Evolutionary conservation across 1,140 invertebrate species (phyloP).

Genomic region (Temnothorax nylanderi): DNA sequence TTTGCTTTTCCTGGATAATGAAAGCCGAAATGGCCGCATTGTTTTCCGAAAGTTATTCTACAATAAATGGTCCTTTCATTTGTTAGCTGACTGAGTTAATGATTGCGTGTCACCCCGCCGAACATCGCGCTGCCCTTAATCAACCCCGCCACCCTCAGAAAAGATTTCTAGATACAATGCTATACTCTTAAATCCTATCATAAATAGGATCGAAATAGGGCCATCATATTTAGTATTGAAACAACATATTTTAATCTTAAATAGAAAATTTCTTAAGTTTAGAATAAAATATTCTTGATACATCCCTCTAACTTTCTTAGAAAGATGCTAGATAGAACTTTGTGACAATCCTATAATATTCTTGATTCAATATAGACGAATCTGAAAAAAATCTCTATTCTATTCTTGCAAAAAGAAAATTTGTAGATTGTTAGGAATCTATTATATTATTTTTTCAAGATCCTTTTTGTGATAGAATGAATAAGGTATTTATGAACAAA

Average conservation of each 20-base stretch:
- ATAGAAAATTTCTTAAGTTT: too few relatives aligned
- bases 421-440: neutral
- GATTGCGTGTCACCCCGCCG: too few relatives aligned
- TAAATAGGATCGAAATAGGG: neutral
- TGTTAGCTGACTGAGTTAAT: too few relatives aligned
- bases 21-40: too few relatives aligned
- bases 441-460: neutral
- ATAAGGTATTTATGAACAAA: neutral
- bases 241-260: too few relatives aligned
- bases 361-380: neutral
- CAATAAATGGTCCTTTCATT: too few relatives aligned
- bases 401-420: neutral
- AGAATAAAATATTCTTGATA: slow-evolving; percentile 5
- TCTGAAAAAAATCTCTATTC: neutral
- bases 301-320: neutral
- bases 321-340: neutral
- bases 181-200: slow-evolving; percentile 5
- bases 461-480: neutral
- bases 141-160: neutral
- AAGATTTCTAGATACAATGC: neutral
- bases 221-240: too few relatives aligned
- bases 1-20: too few relatives aligned
- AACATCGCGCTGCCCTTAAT: too few relatives aligned
- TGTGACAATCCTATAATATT: neutral
- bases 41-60: too few relatives aligned